These are phyloP conservation scores for Drosophila nr. perissopoda DNA, from an alignment of 2,888 invertebrate species.

Conservation along the genomic window DNA sequence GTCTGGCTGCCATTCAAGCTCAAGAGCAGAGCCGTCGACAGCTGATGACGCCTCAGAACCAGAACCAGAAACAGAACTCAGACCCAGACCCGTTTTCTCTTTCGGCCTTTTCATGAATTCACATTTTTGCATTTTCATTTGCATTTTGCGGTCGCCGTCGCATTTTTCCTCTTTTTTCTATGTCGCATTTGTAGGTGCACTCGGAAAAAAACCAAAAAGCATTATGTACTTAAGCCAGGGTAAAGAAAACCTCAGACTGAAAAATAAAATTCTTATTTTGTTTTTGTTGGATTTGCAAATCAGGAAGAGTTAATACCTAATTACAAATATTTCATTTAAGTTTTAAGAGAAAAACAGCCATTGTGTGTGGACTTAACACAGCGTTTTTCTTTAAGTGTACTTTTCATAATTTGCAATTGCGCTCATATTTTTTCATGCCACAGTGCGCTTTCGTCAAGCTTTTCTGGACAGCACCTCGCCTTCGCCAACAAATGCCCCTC, in stretches of 20 bases:
- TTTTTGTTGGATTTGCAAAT: background rate
- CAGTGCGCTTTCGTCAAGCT: conserved; percentile 60
- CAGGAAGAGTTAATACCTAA: background rate
- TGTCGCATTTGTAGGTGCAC: background rate
- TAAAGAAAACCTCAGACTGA: background rate
- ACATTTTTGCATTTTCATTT: conserved; percentile 65
- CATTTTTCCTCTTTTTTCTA: conserved; percentile 53
- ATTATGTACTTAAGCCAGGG: background rate
- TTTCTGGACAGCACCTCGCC: conserved; percentile 16
- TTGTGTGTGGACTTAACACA: background rate
- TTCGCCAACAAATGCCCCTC: background rate
- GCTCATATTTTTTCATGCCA: conserved; percentile 54
- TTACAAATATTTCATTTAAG: background rate
- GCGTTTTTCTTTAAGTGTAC: conserved; percentile 11
- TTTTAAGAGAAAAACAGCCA: background rate
- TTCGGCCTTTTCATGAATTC: conserved; percentile 71
- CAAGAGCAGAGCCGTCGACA: conserved; percentile 70
- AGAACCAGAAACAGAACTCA: conserved; percentile 15
- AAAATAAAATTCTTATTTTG: background rate
- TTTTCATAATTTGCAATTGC: conserved; percentile 70
- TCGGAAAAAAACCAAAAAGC: background rate
- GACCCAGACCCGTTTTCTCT: conserved; percentile 54
- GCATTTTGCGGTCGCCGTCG: conserved; percentile 48
- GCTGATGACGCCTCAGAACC: conserved; percentile 41
- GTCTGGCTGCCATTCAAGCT: conserved; percentile 69